Evolutionary conservation across 1,140 invertebrate genomes (phyloP).

Genomic region (Spodoptera litura): DNA sequence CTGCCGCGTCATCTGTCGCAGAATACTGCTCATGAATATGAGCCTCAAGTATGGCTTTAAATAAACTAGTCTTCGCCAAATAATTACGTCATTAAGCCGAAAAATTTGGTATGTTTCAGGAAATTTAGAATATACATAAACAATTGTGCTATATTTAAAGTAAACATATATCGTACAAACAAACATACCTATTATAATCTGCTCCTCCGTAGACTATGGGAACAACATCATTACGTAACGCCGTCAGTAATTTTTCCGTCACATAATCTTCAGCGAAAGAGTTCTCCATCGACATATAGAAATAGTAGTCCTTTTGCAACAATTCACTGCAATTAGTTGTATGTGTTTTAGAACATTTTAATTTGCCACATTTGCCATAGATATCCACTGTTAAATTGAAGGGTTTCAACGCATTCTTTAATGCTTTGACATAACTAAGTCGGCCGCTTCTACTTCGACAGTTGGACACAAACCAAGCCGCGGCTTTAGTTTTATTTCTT

Average conservation of each 20-base stretch:
- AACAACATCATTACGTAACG: constrained; percentile 82
- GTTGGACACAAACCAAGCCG: constrained; percentile 90
- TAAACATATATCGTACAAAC: background rate
- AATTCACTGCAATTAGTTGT: constrained; percentile 74
- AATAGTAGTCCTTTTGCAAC: constrained; percentile 87
- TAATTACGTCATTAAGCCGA: too few species aligned
- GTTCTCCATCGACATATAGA: constrained; percentile 91
- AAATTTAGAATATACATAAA: too few species aligned
- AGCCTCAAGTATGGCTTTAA: too few species aligned
- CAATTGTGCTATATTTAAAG: too few species aligned
- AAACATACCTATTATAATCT: constrained; percentile 69
- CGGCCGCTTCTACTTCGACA: constrained; percentile 87
- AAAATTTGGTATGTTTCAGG: too few species aligned
- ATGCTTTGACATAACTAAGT: constrained; percentile 86
- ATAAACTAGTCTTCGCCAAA: too few species aligned
- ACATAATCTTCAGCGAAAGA: constrained; percentile 88
- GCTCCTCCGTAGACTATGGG: constrained; percentile 86
- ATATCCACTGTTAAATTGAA: constrained; percentile 87
- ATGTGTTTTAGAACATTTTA: constrained; percentile 68
- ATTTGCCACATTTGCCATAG: constrained; percentile 88
- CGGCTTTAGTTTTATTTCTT: constrained; percentile 81
- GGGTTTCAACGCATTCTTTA: constrained; percentile 85
- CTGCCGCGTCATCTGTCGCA: too few species aligned
- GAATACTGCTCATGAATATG: too few species aligned
- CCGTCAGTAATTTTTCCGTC: constrained; percentile 88